phyloP scores from a whole-genome alignment of 2,113 vertebrate genomes.

The Rhagologus leucostigma region DNA sequence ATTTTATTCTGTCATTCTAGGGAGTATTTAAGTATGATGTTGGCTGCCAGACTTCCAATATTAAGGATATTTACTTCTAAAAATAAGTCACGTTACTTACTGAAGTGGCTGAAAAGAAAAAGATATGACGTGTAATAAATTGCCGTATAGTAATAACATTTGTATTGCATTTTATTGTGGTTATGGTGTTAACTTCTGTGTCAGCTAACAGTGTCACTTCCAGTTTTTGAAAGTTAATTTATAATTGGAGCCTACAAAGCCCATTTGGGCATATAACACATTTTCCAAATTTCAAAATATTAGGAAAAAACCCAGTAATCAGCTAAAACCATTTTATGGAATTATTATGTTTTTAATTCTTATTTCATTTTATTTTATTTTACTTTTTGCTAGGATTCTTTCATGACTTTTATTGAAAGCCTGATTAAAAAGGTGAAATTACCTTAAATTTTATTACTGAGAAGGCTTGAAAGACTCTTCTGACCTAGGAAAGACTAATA shows the following conservation, averaged over 20 bases:
- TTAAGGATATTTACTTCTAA: not conserved
- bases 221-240: not conserved
- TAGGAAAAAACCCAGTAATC: not conserved
- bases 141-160: not conserved
- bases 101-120: not conserved
- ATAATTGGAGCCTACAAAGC: not conserved
- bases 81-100: not conserved
- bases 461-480: not conserved
- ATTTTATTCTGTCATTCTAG: not conserved
- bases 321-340: not conserved
- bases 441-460: not conserved
- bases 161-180: not conserved
- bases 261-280: not conserved
- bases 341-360: not conserved
- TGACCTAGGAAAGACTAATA: not conserved
- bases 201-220: not conserved
- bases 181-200: not conserved
- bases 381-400: not conserved
- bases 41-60: not conserved
- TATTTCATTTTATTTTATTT: not conserved
- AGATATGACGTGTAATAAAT: not conserved
- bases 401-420: not conserved
- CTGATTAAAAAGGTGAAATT: not conserved
- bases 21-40: not conserved
- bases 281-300: not conserved